Evolutionary conservation across 1,140 invertebrate genomes (phyloP), one percentile per base, ranked within the genome.

Genomic region (Drosophila lacteicornis): DNA sequence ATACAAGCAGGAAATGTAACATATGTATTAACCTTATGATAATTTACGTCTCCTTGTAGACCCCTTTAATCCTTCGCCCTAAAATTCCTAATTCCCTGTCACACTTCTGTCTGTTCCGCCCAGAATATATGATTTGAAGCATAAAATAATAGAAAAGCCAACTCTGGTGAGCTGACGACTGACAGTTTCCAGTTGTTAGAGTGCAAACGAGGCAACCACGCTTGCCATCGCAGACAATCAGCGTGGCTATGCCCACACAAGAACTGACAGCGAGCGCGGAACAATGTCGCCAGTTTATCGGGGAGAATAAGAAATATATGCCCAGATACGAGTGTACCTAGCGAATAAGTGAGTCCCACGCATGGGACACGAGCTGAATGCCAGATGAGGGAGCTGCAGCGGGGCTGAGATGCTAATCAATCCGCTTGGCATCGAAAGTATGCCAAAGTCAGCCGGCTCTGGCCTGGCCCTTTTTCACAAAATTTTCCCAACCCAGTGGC

Each of bases 161-260:
- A n/a, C 51, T 43, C 33, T 15, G 12, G 33, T 38, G 42, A 33
- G 33, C 56, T 36, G 55, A 11, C 38, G 62, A 77, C 81, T 84
- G 77, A 75, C 82, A 85, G 68, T 51, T 40, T 46, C 38, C 75
- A 88, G 82, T 88, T 88, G 85, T 87, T 84, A 80, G 84, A 80
- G 68, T 75, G 74, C 78, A 90, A 88, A 86, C 83, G 58, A 87
- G 82, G 69, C 82, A 86, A 71, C 83, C 79, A 85, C 78, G 82
- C 80, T 56, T 40, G 36, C 22, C 55, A 38, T 33, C 45, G 58
- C 15, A 43, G 36, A 67, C 33, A 43, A 36, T 50, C 67, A 57
- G 59, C 62, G 60, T 59, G 36, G 74, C 59, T 43, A 45, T 60
- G 80, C 84, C 80, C 83, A 88, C 83, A 88, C 80, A 77, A 71